Conservation (phyloP, 1,140 invertebrate genomes). For the Hormaphis cornu region DNA sequence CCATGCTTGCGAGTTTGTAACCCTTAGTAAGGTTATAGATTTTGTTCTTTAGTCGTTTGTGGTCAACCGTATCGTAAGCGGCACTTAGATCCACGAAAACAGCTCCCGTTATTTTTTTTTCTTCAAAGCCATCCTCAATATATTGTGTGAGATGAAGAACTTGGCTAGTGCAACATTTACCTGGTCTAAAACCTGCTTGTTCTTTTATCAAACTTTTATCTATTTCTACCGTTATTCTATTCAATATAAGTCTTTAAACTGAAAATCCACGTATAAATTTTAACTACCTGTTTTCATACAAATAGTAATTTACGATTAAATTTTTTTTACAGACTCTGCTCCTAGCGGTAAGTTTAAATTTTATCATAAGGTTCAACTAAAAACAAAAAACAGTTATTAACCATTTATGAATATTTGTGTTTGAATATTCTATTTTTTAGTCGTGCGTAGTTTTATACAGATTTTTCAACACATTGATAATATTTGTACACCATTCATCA, state of each 20-base stretch:
- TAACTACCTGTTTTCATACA: too few relatives aligned
- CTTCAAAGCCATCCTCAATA: slow-evolving; percentile 33
- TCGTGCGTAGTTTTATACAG: too few relatives aligned
- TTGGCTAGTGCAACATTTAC: slow-evolving; percentile 21
- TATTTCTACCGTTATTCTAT: background rate
- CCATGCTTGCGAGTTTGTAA: background rate
- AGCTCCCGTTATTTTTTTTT: slow-evolving; percentile 18
- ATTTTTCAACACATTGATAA: too few relatives aligned
- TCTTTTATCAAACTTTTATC: background rate
- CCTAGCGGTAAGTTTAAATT: too few relatives aligned
- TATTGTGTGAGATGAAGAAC: slow-evolving; percentile 30
- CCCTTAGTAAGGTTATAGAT: background rate
- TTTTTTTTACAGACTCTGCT: too few relatives aligned
- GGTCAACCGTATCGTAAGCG: slow-evolving; percentile 28
- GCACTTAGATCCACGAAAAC: background rate
- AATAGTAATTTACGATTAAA: too few relatives aligned
- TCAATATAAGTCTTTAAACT: slow-evolving; percentile 7
- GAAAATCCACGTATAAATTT: too few relatives aligned
- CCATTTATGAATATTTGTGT: too few relatives aligned
- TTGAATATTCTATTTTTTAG: too few relatives aligned
- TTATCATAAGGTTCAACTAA: too few relatives aligned
- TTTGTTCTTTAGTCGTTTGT: slow-evolving; percentile 17
- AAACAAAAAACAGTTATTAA: too few relatives aligned
- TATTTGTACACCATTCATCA: too few relatives aligned
- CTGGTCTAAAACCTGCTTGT: slow-evolving; percentile 6